These are phyloP conservation scores for Hylaea fasciaria DNA, from an alignment of 2,888 invertebrate species.

Conservation along the genomic window DNA sequence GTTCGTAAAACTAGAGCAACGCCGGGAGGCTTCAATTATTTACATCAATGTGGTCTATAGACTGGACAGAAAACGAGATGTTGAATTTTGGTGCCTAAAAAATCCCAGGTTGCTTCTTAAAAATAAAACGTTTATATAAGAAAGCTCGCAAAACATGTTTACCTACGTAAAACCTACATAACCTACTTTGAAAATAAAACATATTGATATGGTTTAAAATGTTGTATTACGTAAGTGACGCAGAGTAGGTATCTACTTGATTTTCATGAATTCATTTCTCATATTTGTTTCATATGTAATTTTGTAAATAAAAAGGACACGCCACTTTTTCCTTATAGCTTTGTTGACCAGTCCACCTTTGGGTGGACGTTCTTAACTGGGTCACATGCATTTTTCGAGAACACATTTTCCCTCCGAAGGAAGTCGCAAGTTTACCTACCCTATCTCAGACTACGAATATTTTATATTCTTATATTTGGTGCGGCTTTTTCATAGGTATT, in stretches of 20 bases:
- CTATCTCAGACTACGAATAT: constrained; percentile 28
- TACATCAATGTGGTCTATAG: constrained; percentile 35
- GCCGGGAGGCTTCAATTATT: constrained; percentile 62
- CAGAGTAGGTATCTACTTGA: no score
- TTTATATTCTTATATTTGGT: constrained; percentile 29
- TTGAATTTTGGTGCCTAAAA: constrained; percentile 3
- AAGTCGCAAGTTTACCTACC: constrained; percentile 24
- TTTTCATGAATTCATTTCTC: not conserved
- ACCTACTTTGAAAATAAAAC: not conserved
- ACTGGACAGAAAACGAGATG: constrained; percentile 8
- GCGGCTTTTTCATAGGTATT: constrained; percentile 34
- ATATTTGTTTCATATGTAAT: not conserved
- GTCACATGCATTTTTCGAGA: not conserved
- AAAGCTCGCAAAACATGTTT: not conserved
- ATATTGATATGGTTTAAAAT: not conserved
- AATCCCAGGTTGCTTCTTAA: not conserved
- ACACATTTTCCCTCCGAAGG: constrained; percentile 16
- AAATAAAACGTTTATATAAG: not conserved
- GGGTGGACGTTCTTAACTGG: not conserved
- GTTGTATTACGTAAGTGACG: no score
- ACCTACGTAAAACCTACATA: no score
- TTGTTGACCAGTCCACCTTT: not conserved
- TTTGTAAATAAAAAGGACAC: not conserved
- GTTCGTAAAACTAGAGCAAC: constrained; percentile 56
- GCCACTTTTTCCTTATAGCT: not conserved